A percentile compares a stretch with the other conserved stretches of the same genome.
Conservation (phyloP, 2,113 vertebrate species). For the Equus przewalskii region DNA sequence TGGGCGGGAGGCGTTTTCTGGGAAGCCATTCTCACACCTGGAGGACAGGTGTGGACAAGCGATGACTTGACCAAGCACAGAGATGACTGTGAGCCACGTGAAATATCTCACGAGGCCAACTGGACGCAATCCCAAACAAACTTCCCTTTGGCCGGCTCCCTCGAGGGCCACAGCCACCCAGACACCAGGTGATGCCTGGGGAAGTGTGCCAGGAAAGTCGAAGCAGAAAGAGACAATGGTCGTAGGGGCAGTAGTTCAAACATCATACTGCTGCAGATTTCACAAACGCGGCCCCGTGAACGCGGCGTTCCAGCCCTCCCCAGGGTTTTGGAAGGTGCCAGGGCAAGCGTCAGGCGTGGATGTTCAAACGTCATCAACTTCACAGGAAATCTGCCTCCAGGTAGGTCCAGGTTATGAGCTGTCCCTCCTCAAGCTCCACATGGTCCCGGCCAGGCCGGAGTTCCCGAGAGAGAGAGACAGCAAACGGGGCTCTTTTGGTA, state of each 20-base stretch:
- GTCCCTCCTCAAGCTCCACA: neutral
- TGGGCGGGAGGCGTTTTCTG: neutral
- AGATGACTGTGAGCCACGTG: neutral
- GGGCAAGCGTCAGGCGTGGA: neutral
- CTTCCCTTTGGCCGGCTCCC: too few relatives aligned
- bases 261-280: neutral
- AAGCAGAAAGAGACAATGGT: neutral
- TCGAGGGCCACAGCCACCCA: neutral
- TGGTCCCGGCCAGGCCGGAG: neutral
- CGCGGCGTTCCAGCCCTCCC: too few relatives aligned
- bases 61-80: neutral
- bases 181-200: rapidly evolving
- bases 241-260: neutral
- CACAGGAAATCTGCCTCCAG: neutral
- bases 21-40: neutral
- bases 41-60: neutral
- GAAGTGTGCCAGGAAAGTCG: too few relatives aligned
- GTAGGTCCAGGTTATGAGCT: neutral
- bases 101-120: neutral
- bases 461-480: neutral
- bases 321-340: neutral
- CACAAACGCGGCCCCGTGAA: neutral
- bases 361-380: neutral
- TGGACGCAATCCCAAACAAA: neutral
- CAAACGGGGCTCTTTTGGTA: neutral